phyloP scores from a whole-genome alignment of 2,888 invertebrate genomes.

The Homarus gammarus region DNA sequence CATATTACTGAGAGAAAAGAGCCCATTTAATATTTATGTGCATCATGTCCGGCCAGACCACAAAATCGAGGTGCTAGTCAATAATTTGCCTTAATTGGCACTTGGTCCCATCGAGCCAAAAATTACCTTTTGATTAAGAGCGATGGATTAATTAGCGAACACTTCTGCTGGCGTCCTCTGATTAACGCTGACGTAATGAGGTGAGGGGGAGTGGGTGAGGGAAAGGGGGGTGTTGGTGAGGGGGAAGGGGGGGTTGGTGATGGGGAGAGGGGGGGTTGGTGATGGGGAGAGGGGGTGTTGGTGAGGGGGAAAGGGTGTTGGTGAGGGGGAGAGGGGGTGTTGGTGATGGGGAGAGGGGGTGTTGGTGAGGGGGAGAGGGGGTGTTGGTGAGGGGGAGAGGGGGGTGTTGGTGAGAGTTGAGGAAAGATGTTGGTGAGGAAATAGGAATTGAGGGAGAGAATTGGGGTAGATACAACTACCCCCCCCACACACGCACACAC shows the following conservation, averaged over 20 bases:
- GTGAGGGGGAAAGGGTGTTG: neutral
- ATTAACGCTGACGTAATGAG: neutral
- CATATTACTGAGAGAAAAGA: no score
- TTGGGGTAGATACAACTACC: no score
- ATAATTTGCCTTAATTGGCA: slow-evolving; percentile 5
- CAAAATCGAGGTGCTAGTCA: neutral
- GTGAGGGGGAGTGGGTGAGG: neutral
- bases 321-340: slow-evolving; percentile 9
- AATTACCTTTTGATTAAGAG: slow-evolving; percentile 15
- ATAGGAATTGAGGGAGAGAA: no score
- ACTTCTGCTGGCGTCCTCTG: neutral
- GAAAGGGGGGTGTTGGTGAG: neutral
- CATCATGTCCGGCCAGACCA: no score
- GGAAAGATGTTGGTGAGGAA: no score
- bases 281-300: neutral
- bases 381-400: neutral
- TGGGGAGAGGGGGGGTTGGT: neutral
- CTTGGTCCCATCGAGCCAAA: slow-evolving; percentile 1
- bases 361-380: neutral
- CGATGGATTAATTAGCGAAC: slow-evolving; percentile 14
- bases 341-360: slow-evolving; percentile 5
- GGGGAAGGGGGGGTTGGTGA: neutral
- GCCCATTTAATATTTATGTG: no score
- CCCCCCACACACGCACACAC: no score
- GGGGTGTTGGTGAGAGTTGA: no score